Evolutionary conservation across 2,113 vertebrate species (phyloP), one percentile per base, ranked within the genome.

Genomic region (Taurulus bubalis): DNA sequence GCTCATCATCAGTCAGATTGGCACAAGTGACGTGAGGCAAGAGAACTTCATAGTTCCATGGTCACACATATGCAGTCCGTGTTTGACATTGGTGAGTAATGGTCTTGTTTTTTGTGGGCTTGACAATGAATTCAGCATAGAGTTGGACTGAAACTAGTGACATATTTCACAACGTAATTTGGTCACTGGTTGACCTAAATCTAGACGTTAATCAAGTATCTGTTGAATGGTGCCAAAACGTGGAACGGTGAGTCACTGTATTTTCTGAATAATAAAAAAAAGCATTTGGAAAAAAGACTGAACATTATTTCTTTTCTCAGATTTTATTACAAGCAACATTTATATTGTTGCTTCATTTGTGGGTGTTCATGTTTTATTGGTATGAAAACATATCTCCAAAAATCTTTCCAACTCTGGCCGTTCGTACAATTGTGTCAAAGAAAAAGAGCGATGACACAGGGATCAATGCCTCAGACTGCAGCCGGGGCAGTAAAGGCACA

Each of bases 51-150:
- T 6, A 56, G 26, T 64, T 8, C 3, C 14, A 59, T 34, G 32
- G 51, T 73, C 20, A 72, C 47, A 64, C 20, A 55, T 49, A 69
- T 60, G 34, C 38, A 63, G 63, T 42, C 18, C 49, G 18, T 56
- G 40, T 59, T 58, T 66, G 42, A 10, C 47, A 18, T 76, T 32
- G 51, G 47, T 56, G 64, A 79, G 74, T 42, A 47, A 30, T 30
- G n/a, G 3, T 68, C n/a, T 69, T 73, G 30, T 38, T 56, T 32
- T 72, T 53, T 70, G 18, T 32, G 6, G 34, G 32, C 60, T 20
- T 63, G 20, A 74, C 16, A 24, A 53, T 45, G 14, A 51, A 76
- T 55, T 45, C 59, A 26, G 47, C 6, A 42, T 20, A 11, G 20
- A 51, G 47, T 71, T 70, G 59, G 24, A 55, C 26, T 73, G 32